Conservation (phyloP, 2,797 vertebrate species). For the Bovichtus variegatus region DNA sequence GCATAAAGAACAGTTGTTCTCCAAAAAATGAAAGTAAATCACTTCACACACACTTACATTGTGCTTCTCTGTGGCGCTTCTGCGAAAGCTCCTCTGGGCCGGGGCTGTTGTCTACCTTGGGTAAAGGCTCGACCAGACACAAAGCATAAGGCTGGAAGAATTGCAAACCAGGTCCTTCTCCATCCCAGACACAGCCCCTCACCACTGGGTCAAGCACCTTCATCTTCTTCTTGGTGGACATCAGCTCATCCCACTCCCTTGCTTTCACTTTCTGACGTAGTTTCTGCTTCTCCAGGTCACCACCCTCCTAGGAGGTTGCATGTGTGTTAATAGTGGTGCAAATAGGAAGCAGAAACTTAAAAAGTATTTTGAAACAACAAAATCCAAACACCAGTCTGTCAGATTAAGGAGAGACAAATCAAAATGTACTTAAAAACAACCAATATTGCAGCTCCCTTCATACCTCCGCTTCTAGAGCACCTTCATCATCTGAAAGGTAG, state of each 20-base stretch:
- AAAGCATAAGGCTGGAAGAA: constrained; percentile 87
- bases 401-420: not conserved
- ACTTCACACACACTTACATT: constrained; percentile 85
- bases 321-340: not conserved
- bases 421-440: not conserved
- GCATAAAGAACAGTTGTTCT: not conserved
- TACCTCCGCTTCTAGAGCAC: constrained; percentile 88
- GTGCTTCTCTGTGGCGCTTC: constrained; percentile 84
- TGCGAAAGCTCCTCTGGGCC: constrained; percentile 82
- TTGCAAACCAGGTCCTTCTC: constrained; percentile 33
- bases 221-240: constrained; percentile 92
- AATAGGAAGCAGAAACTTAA: not conserved
- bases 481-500: constrained; percentile 98
- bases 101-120: constrained; percentile 82
- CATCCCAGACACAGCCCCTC: constrained; percentile 92
- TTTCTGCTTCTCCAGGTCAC: constrained; percentile 94
- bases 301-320: constrained; percentile 84
- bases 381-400: not conserved
- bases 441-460: rapidly evolving
- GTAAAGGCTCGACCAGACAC: constrained; percentile 85
- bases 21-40: not conserved
- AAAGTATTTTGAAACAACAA: not conserved
- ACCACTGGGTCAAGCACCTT: constrained; percentile 91
- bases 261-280: constrained; percentile 94
- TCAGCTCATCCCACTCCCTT: constrained; percentile 96